Conservation (phyloP, 2,888 invertebrate genomes). For the Hemicrepidius hirtus region DNA sequence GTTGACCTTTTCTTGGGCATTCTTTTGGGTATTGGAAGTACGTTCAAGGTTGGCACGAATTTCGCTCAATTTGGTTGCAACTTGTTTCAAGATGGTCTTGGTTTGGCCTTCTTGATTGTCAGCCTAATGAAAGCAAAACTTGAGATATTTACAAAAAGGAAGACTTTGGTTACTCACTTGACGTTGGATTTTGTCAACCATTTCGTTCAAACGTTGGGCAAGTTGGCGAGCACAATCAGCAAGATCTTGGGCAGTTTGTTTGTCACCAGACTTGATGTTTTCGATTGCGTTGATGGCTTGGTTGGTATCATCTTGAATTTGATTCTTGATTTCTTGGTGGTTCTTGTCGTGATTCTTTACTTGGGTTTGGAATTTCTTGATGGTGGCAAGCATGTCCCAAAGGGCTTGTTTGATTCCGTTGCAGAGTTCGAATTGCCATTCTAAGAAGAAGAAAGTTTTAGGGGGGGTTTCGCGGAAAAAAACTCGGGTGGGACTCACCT, state of each 20-base stretch:
- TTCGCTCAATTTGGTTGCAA: neutral
- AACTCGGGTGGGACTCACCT: no score
- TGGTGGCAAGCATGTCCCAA: neutral
- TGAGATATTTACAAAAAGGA: no score
- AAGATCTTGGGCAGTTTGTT: neutral
- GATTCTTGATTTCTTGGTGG: neutral
- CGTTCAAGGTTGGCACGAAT: constrained; percentile 5
- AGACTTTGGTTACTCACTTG: no score
- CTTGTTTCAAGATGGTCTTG: neutral
- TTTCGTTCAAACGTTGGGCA: neutral
- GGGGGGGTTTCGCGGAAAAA: no score
- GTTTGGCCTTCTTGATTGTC: neutral
- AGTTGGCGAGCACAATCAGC: neutral
- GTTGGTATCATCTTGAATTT: neutral
- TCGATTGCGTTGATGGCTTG: neutral
- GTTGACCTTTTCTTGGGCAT: neutral
- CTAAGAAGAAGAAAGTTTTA: no score
- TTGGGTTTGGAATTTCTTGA: constrained; percentile 1
- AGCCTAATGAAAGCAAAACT: no score
- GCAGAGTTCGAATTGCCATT: neutral
- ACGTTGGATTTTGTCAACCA: constrained; percentile 1
- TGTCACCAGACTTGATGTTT: neutral
- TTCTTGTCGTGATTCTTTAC: neutral
- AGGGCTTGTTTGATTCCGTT: neutral
- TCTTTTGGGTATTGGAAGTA: neutral